Evolutionary conservation across 2,113 vertebrate species (phyloP).

Genomic region (Esox niger): DNA sequence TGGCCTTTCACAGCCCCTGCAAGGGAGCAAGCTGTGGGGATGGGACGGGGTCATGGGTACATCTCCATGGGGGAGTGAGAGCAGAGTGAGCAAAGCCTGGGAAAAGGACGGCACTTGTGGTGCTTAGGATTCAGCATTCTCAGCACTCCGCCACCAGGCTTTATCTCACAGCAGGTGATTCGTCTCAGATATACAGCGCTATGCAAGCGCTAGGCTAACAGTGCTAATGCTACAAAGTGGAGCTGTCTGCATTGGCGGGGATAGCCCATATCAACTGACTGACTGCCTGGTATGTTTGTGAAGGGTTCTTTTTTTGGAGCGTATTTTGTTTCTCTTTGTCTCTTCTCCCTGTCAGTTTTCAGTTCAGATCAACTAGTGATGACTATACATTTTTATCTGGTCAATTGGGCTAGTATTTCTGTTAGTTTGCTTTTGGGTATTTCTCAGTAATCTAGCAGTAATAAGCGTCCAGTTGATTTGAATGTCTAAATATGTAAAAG

Average conservation of each 20-base stretch:
- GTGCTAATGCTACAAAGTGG: not conserved
- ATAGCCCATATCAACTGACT: slow-evolving; percentile 44
- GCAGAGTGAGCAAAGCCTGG: slow-evolving; percentile 79
- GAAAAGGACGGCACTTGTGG: slow-evolving; percentile 63
- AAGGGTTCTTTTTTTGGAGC: slow-evolving; percentile 19
- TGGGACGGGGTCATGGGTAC: slow-evolving; percentile 71
- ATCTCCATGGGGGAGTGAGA: slow-evolving; percentile 82
- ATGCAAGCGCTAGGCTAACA: not conserved
- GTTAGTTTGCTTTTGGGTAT: too few species aligned
- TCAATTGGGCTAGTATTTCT: not conserved
- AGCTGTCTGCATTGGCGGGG: not conserved
- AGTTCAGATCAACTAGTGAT: slow-evolving; percentile 44
- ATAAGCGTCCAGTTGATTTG: not conserved
- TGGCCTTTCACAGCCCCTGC: slow-evolving; percentile 83
- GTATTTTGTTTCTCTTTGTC: slow-evolving; percentile 1
- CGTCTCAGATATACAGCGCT: slow-evolving; percentile 23
- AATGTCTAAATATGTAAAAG: not conserved
- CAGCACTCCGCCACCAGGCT: slow-evolving; percentile 40
- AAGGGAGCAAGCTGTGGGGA: slow-evolving; percentile 76
- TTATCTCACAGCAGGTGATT: slow-evolving; percentile 73
- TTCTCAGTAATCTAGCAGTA: too few species aligned
- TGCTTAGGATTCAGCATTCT: slow-evolving; percentile 72
- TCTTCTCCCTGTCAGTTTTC: slow-evolving; percentile 56
- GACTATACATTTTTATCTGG: not conserved
- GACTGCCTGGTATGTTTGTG: slow-evolving; percentile 31